Base-by-base conservation (phyloP, 2,888 invertebrate genomes). In the Microplitis manilae region DNA sequence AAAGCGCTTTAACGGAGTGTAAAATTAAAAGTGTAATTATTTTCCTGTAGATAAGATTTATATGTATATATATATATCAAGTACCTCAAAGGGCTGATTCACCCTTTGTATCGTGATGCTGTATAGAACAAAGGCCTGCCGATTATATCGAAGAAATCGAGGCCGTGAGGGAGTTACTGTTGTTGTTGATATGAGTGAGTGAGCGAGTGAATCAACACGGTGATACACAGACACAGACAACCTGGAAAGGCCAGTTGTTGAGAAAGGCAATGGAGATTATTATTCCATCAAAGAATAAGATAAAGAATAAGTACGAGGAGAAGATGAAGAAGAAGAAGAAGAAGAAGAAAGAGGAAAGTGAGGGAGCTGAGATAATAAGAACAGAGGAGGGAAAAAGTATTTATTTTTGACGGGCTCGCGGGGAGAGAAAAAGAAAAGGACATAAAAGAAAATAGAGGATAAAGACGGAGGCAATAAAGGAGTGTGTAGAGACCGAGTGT, bases 181-280 rank as follows among this genome's bases (percentile, higher is more conserved):
- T 7, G 50, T 17, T 50, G 9, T 20, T n/a, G 8, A 68, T 38
- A 38, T 40, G 41, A 68, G 17, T 6, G 15, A 15, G 40, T 30
- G 78, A 71, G 59, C 9, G 75, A 79, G 77, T 77, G 61, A 62
- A 39, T 61, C 39, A 71, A 70, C 13, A 41, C 5, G 4, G 20
- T 8, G 50, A 17, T 2, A 60, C 8, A 60, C 15, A 2, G n/a
- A 60, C 41, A 5, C 50, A 61, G 50, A 60, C 50, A 50, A 60
- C 39, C 13, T 70, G 38, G 17, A 70, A 59, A 5, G 70, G 38
- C 61, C n/a, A 71, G 70, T 71, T 71, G 70, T 61, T 60, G 70
- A 71, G 70, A 71, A 61, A 71, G 70, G 61, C 13, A 71, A 38
- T 70, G 70, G 70, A 59, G 38, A 13, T 59, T n/a, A 70, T 70